phyloP scores from a whole-genome alignment of 2,797 vertebrate genomes.

The Chromobotia macracanthus region DNA sequence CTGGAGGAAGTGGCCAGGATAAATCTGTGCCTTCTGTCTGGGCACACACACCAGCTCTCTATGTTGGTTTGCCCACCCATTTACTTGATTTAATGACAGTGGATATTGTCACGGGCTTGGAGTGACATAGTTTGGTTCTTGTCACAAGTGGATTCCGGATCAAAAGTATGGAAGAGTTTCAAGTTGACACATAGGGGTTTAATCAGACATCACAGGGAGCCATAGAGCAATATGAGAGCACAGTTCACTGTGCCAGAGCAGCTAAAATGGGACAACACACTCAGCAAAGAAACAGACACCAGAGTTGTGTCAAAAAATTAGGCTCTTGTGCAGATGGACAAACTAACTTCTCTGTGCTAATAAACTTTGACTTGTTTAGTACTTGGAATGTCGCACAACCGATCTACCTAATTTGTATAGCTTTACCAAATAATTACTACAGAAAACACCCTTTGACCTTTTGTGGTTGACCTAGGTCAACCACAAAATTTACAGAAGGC shows the following conservation, averaged over 20 bases:
- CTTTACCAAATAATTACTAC: too few relatives aligned
- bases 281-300: conserved; percentile 1
- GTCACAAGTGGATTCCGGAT: too few relatives aligned
- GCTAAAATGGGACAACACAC: neutral
- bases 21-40: conserved; percentile 13
- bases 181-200: conserved; percentile 1
- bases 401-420: too few relatives aligned
- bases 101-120: neutral
- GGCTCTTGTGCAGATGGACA: neutral
- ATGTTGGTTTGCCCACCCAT: too few relatives aligned
- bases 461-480: too few relatives aligned
- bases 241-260: conserved; percentile 21
- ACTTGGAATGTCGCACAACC: neutral
- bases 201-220: neutral
- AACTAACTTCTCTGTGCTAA: neutral
- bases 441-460: too few relatives aligned
- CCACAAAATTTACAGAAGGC: too few relatives aligned
- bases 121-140: neutral
- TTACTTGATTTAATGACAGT: too few relatives aligned
- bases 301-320: conserved; percentile 1
- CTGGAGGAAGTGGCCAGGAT: neutral
- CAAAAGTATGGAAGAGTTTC: conserved; percentile 8
- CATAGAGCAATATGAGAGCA: conserved; percentile 3
- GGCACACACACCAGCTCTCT: too few relatives aligned
- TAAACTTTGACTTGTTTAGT: neutral